These are phyloP conservation scores for Patella depressa DNA, from an alignment of 2,888 invertebrate genomes.

Conservation along the genomic window DNA sequence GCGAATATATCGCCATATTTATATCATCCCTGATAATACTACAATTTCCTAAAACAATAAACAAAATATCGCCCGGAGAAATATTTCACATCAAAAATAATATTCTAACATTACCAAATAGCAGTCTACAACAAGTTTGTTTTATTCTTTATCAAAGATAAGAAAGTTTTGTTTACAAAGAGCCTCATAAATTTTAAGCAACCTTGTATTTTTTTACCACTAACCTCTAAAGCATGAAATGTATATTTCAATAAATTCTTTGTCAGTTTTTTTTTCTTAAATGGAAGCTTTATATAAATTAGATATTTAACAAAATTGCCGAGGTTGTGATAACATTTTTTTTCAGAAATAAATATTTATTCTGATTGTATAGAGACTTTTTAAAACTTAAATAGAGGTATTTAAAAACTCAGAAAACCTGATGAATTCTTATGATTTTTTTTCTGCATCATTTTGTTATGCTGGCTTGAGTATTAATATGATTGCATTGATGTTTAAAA, in stretches of 20 bases:
- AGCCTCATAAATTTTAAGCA: neutral
- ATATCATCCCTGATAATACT: neutral
- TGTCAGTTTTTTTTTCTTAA: neutral
- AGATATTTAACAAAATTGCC: too few relatives aligned
- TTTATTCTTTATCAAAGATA: slow-evolving; percentile 2
- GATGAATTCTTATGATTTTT: too few relatives aligned
- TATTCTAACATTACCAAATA: neutral
- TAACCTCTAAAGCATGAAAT: neutral
- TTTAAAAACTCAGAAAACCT: too few relatives aligned
- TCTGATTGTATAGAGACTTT: neutral
- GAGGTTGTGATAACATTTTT: too few relatives aligned
- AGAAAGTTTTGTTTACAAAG: neutral
- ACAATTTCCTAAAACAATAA: slow-evolving; percentile 5
- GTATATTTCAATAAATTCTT: slow-evolving; percentile 11
- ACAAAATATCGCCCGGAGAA: neutral
- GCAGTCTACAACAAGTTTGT: slow-evolving; percentile 4
- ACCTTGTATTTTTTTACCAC: neutral
- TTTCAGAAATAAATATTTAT: neutral
- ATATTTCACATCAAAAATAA: neutral
- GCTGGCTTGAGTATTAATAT: too few relatives aligned
- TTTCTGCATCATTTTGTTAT: too few relatives aligned
- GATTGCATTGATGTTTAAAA: too few relatives aligned
- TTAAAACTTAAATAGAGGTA: neutral
- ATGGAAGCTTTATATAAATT: too few relatives aligned
- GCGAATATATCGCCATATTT: neutral